Conservation (phyloP, 2,797 vertebrate species). For the Halcyon badia region DNA sequence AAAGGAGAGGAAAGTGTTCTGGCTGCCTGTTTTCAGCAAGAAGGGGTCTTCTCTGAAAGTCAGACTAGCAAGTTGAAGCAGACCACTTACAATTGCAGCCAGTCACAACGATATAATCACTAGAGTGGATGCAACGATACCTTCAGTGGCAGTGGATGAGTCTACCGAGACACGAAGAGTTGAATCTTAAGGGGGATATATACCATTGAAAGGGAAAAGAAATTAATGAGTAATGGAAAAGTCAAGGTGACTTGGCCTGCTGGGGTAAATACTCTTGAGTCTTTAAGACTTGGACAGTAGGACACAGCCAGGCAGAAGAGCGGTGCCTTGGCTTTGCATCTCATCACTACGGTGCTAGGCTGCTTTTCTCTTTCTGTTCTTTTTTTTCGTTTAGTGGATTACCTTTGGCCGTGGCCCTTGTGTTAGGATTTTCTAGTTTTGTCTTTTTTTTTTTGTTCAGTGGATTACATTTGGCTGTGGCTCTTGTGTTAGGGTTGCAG, state of each 20-base stretch:
- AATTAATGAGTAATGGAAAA: neutral
- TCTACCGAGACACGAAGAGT: neutral
- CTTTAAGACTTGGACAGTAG: neutral
- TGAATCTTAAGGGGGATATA: neutral
- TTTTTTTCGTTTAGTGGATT: no score
- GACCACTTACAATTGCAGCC: neutral
- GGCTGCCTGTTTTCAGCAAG: neutral
- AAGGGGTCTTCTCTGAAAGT: neutral
- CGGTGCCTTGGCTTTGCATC: neutral
- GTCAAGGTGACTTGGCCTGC: neutral
- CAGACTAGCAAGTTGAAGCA: neutral
- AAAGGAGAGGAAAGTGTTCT: neutral
- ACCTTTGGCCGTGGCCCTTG: no score
- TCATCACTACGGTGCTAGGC: rapidly evolving
- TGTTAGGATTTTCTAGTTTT: no score
- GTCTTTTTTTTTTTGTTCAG: no score
- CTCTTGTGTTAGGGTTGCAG: no score
- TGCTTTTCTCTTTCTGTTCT: neutral
- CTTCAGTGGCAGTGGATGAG: neutral
- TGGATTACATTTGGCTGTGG: no score
- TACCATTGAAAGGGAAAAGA: neutral
- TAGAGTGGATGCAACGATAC: neutral
- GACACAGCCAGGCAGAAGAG: neutral
- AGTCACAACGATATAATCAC: neutral
- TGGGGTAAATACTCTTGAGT: neutral